Percentiles rank a stretch among this genome's conserved stretches.
Evolutionary conservation across 2,888 invertebrate species (phyloP).

Genomic region (Andrena marginata): DNA sequence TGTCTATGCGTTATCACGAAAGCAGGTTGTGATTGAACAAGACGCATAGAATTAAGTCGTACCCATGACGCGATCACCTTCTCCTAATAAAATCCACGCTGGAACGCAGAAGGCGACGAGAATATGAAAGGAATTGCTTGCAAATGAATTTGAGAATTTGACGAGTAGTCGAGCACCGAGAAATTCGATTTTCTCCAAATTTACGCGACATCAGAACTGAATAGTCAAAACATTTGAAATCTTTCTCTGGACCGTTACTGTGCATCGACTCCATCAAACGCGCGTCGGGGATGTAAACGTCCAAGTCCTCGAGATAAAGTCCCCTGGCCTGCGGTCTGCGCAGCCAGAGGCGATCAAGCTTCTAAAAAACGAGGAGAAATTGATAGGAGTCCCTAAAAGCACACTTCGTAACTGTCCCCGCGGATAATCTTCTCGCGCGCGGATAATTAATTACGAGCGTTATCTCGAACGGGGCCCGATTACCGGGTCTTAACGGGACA

Average conservation of each 20-base stretch:
- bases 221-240: too few species aligned
- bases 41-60: too few species aligned
- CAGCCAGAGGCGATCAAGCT: background rate
- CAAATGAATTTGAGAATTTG: too few species aligned
- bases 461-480: conserved; percentile 47
- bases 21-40: too few species aligned
- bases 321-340: background rate
- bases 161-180: too few species aligned
- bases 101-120: background rate
- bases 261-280: background rate
- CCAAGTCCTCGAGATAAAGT: background rate
- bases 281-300: background rate
- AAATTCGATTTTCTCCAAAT: too few species aligned
- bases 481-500: conserved; percentile 51
- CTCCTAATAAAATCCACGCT: too few species aligned
- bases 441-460: conserved; percentile 53
- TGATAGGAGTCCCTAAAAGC: conserved; percentile 29
- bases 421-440: conserved; percentile 31
- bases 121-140: background rate
- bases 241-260: too few species aligned
- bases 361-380: background rate
- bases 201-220: too few species aligned
- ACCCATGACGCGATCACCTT: too few species aligned
- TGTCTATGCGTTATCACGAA: too few species aligned
- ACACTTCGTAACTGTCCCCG: conserved; percentile 2